Evolutionary conservation across 2,113 vertebrate species (phyloP).

Genomic region (Pelecanus crispus): DNA sequence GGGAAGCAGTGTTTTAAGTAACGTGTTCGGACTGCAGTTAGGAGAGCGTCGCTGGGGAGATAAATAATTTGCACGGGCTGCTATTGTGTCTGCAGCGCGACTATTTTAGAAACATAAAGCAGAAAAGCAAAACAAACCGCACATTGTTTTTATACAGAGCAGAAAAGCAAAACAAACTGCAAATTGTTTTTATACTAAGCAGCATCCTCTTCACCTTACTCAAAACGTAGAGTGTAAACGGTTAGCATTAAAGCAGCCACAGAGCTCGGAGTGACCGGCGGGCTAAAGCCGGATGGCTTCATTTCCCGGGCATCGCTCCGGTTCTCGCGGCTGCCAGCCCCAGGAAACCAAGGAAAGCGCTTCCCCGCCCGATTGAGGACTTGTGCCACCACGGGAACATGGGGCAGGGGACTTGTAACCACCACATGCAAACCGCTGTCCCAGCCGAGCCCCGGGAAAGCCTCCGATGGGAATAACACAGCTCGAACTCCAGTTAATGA

Average conservation of each 20-base stretch:
- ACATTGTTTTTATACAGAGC: background rate
- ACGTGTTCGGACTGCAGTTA: background rate
- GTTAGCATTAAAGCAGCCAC: background rate
- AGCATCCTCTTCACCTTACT: background rate
- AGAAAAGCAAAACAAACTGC: background rate
- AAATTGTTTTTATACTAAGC: background rate
- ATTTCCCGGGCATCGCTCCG: rapidly evolving
- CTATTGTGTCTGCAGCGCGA: background rate
- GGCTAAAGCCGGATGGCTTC: background rate
- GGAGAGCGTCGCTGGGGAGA: background rate
- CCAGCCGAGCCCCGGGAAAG: background rate
- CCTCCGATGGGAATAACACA: rapidly evolving
- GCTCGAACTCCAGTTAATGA: background rate
- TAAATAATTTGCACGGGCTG: background rate
- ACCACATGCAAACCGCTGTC: too few relatives aligned
- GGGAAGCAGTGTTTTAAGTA: background rate
- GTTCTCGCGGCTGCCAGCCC: background rate
- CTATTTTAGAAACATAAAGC: background rate
- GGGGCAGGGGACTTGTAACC: background rate
- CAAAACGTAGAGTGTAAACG: background rate
- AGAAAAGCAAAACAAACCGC: background rate
- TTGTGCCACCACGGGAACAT: background rate
- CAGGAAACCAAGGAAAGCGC: background rate
- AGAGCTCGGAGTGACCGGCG: background rate
- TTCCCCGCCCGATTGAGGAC: background rate